A percentile compares a stretch with the other conserved stretches of the same genome.
Evolutionary conservation across 2,888 invertebrate species (phyloP).

Genomic region (Aleiodes alternator): DNA sequence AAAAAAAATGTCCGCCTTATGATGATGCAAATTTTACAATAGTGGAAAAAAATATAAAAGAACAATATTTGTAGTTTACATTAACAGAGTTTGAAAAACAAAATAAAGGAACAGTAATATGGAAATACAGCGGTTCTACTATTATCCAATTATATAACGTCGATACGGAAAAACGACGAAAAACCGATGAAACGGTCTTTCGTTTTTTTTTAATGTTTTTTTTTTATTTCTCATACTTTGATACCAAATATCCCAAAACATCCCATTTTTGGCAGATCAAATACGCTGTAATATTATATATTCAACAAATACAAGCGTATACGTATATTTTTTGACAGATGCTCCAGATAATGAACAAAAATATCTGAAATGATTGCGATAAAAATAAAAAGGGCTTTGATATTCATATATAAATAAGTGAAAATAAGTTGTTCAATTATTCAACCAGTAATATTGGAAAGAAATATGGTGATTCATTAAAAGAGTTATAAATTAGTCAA

Average conservation of each 20-base stretch:
- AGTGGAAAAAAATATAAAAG: slow-evolving; percentile 54
- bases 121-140: slow-evolving; percentile 12
- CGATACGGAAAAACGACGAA: slow-evolving; percentile 6
- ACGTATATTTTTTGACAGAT: slow-evolving; percentile 42
- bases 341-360: slow-evolving; percentile 8
- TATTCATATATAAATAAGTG: slow-evolving; percentile 29
- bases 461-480: slow-evolving; percentile 34
- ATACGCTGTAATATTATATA: slow-evolving; percentile 22
- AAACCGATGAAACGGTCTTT: slow-evolving; percentile 3
- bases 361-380: slow-evolving; percentile 13
- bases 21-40: slow-evolving; percentile 65
- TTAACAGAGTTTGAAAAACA: slow-evolving; percentile 65
- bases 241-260: slow-evolving; percentile 5
- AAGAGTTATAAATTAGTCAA: slow-evolving; percentile 43
- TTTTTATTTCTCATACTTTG: not conserved
- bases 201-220: not conserved
- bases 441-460: slow-evolving; percentile 10
- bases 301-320: slow-evolving; percentile 24
- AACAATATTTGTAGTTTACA: slow-evolving; percentile 69
- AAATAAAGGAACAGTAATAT: slow-evolving; percentile 59
- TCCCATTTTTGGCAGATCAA: not conserved
- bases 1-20: slow-evolving; percentile 72
- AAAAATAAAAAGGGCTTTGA: not conserved
- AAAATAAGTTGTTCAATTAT: slow-evolving; percentile 38
- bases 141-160: slow-evolving; percentile 14